phyloP scores from a whole-genome alignment of 2,797 vertebrate species.

The Microctenopoma steveboyesi region DNA sequence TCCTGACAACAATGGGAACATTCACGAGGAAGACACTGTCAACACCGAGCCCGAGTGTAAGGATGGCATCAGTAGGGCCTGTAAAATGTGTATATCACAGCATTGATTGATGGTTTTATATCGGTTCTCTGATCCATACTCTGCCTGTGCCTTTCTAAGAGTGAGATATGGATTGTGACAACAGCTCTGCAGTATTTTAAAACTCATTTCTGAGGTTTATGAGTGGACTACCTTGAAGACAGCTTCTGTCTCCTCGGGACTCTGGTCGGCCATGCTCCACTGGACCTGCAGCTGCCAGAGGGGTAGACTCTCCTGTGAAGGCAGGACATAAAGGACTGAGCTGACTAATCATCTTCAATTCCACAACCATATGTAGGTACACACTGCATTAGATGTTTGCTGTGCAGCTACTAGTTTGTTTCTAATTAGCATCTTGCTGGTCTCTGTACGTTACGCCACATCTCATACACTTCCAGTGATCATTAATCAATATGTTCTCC shows the following conservation, averaged over 20 bases:
- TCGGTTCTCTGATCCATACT: too few species aligned
- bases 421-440: background rate
- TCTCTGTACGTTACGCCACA: background rate
- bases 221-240: slow-evolving; percentile 87
- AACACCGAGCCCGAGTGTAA: too few species aligned
- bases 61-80: too few species aligned
- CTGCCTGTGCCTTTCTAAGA: too few species aligned
- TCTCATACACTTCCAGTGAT: background rate
- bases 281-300: slow-evolving; percentile 90
- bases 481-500: background rate
- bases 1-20: background rate
- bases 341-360: background rate
- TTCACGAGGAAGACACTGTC: too few species aligned
- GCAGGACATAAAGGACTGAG: background rate
- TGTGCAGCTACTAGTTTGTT: background rate
- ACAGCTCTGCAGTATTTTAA: background rate
- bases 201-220: background rate
- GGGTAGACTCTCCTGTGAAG: slow-evolving; percentile 85
- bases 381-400: background rate
- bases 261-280: slow-evolving; percentile 86
- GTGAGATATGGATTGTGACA: background rate
- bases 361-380: background rate
- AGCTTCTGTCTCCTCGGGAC: slow-evolving; percentile 84
- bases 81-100: too few species aligned
- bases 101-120: too few species aligned